Evolutionary conservation across 2,888 invertebrate species (phyloP).

Genomic region (Chrysotoxum bicinctum): DNA sequence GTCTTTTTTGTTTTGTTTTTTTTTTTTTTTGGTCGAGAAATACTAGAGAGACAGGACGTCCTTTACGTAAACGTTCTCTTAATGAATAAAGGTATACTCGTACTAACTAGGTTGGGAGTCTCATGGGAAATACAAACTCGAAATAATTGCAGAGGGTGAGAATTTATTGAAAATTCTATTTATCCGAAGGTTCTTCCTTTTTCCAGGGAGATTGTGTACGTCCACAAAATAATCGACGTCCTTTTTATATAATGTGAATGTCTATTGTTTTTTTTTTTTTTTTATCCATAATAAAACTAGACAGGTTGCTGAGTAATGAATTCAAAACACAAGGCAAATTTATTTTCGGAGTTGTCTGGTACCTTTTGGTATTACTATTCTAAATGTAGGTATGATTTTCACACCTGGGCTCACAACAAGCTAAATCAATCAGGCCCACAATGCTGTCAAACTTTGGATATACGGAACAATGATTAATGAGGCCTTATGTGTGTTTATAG

Average conservation of each 20-base stretch:
- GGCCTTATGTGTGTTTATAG: not conserved
- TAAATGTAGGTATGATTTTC: not conserved
- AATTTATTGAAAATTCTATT: conserved; percentile 3
- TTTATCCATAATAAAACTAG: not conserved
- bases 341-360: not conserved
- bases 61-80: not conserved
- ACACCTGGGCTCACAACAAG: conserved; percentile 33
- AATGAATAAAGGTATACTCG: not conserved
- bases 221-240: not conserved
- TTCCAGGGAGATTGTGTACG: not conserved
- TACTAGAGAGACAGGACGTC: not conserved
- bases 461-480: conserved; percentile 40
- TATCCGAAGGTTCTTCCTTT: not conserved
- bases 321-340: not conserved
- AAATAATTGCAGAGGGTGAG: not conserved
- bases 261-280: not conserved
- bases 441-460: conserved; percentile 37
- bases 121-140: not conserved
- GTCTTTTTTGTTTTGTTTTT: not conserved
- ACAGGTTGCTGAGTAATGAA: conserved; percentile 41
- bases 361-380: not conserved
- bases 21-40: not conserved
- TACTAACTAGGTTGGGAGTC: not conserved
- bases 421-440: conserved; percentile 59
- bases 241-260: too few species aligned